Evolutionary conservation across 2,113 vertebrate genomes (phyloP), one percentile per base, ranked within the genome.

Genomic region (Glaucidium brasilianum): DNA sequence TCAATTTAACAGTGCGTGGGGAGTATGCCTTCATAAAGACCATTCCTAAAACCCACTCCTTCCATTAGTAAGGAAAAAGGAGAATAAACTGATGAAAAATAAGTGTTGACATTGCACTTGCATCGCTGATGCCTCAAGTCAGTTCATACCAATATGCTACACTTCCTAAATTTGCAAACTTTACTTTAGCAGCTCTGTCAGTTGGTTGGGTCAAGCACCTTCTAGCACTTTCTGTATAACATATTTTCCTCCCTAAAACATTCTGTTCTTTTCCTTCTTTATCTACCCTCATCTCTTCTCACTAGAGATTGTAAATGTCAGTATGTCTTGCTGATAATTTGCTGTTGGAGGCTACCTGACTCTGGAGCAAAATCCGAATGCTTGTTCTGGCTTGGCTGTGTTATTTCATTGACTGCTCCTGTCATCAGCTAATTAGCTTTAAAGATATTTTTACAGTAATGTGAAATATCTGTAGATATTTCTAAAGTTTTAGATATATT

Each of bases 61-160:
- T n/a, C 62, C 21, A 6, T 43, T 50, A 35, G 11, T 15, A 37
- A 85, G 16, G 6, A 43, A 39, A 39, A 21, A 91, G 47, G 41
- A 62, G 35, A 91, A 29, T 3, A 52, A 18, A 15, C 11, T 29
- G 39, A 5, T 5, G 32, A 20, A 55, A 47, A 52, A 10, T 7
- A 25, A 35, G 2, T 7, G 17, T 5, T 50, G 55, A 3, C 10
- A 2, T 21, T 12, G 25, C 32, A 2, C 23, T 85, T 23, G 11
- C 6, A 2, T 6, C 9, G 21, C 11, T 45, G 15, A 1, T 55
- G n/a, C 47, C 32, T 64, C 14, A 2, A 2, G 10, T 12, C 12
- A 3, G 4, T 35, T 69, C 12, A 1, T 41, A 50, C 3, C 35
- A 14, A 20, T 26, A 7, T 3, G 0, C 9, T 12, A 1, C 11